Evolutionary conservation across 2,888 invertebrate genomes (phyloP).

Genomic region (Microctonus hyperodae): DNA sequence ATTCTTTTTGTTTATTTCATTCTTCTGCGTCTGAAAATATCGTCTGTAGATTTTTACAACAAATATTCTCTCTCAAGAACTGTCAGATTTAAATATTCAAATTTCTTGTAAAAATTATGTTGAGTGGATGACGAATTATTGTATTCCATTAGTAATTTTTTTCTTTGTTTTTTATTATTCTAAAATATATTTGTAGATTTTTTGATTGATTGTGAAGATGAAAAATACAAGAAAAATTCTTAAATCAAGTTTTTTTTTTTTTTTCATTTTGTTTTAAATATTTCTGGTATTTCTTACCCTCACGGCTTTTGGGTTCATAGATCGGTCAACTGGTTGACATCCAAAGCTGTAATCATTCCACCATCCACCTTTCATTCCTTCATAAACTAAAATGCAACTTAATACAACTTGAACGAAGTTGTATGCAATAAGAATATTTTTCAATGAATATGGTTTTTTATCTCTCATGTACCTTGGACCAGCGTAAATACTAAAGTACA

Average conservation of each 20-base stretch:
- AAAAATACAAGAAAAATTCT: neutral
- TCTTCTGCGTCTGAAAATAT: no score
- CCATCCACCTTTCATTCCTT: constrained; percentile 61
- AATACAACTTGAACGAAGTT: constrained; percentile 87
- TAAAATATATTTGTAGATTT: no score
- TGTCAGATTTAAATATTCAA: no score
- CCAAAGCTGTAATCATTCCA: constrained; percentile 71
- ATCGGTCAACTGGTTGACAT: constrained; percentile 78
- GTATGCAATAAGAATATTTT: constrained; percentile 80
- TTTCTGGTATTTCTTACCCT: constrained; percentile 67
- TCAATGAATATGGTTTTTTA: constrained; percentile 81
- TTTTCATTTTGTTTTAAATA: neutral
- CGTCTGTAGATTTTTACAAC: no score
- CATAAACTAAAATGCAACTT: constrained; percentile 80
- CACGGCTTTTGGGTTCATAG: constrained; percentile 67
- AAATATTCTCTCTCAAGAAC: no score
- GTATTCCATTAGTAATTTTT: neutral
- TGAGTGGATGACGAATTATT: neutral
- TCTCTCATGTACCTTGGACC: constrained; percentile 90
- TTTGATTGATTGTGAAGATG: neutral
- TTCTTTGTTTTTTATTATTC: no score
- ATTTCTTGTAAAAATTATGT: neutral
- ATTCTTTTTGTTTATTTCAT: no score
- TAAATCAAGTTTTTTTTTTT: no score
- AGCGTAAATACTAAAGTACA: constrained; percentile 75